phyloP scores from a whole-genome alignment of 2,113 vertebrate species.

The Tragelaphus imberbis region DNA sequence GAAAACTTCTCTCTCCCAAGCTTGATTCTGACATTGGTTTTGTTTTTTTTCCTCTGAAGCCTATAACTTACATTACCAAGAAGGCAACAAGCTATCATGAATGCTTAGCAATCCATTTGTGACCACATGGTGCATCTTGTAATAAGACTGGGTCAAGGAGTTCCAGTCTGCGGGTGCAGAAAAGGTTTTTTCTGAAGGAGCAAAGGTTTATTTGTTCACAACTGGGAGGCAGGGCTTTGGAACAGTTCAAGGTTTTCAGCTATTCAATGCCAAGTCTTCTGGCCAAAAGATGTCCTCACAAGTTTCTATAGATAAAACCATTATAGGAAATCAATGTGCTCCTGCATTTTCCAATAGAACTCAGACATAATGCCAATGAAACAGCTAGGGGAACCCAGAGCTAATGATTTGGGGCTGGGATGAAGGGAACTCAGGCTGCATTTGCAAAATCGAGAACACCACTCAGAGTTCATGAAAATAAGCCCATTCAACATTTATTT shows the following conservation, averaged over 20 bases:
- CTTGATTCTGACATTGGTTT: neutral
- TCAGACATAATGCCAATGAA: neutral
- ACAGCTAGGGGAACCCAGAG: neutral
- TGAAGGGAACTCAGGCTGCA: neutral
- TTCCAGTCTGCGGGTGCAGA: neutral
- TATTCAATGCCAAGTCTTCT: neutral
- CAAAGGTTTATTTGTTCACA: neutral
- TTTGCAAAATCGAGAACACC: neutral
- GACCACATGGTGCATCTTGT: neutral
- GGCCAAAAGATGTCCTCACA: constrained; percentile 21
- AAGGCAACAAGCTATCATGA: neutral
- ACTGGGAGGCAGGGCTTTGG: neutral
- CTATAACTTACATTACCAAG: neutral
- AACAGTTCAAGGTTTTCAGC: neutral
- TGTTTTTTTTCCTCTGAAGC: neutral
- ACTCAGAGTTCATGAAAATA: neutral
- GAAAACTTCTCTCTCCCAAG: neutral
- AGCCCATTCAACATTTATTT: neutral
- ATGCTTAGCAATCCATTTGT: neutral
- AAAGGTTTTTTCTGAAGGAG: neutral
- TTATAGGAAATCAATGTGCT: constrained; percentile 55
- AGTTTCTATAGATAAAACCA: constrained; percentile 49
- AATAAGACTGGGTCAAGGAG: neutral
- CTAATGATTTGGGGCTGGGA: rapidly evolving
- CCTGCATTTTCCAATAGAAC: neutral